Evolutionary conservation across 1,140 invertebrate species (phyloP).

Genomic region (Gryon sp.): DNA sequence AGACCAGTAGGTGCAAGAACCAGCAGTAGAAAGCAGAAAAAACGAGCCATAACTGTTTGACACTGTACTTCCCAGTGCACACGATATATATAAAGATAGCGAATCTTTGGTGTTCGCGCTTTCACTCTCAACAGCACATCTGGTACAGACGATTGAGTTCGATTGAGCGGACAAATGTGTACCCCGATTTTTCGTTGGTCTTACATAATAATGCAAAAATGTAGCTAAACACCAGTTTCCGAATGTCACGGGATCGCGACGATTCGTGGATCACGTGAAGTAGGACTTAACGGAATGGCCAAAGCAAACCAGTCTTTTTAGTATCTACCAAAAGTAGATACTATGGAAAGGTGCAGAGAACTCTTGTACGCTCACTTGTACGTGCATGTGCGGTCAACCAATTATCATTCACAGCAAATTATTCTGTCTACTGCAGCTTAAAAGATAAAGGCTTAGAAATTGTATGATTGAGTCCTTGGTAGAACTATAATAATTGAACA

Average conservation of each 20-base stretch:
- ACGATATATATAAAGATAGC: constrained; percentile 25
- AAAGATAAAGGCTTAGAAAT: not conserved
- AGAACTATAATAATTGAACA: too few relatives aligned
- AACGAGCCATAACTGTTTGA: constrained; percentile 33
- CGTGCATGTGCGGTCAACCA: constrained; percentile 5
- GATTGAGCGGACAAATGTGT: constrained; percentile 45
- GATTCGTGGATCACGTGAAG: constrained; percentile 11
- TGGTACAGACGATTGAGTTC: constrained; percentile 59
- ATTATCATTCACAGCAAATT: constrained; percentile 33
- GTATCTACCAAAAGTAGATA: constrained; percentile 32
- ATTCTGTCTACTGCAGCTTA: not conserved
- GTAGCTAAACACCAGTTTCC: constrained; percentile 16
- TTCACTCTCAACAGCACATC: constrained; percentile 75
- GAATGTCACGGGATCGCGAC: constrained; percentile 38
- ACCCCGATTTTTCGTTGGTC: constrained; percentile 68
- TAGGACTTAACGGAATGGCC: constrained; percentile 13
- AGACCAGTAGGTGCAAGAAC: constrained; percentile 10
- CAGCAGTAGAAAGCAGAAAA: constrained; percentile 26
- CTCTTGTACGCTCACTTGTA: constrained; percentile 9
- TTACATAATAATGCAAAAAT: constrained; percentile 66
- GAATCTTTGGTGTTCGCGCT: constrained; percentile 65
- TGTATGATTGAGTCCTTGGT: not conserved
- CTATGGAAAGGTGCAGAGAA: constrained; percentile 41
- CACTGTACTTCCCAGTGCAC: constrained; percentile 25
- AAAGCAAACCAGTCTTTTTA: constrained; percentile 38